Evolutionary conservation across 2,888 invertebrate genomes (phyloP), one percentile per base, ranked within the genome.

Genomic region (Pocota personata): DNA sequence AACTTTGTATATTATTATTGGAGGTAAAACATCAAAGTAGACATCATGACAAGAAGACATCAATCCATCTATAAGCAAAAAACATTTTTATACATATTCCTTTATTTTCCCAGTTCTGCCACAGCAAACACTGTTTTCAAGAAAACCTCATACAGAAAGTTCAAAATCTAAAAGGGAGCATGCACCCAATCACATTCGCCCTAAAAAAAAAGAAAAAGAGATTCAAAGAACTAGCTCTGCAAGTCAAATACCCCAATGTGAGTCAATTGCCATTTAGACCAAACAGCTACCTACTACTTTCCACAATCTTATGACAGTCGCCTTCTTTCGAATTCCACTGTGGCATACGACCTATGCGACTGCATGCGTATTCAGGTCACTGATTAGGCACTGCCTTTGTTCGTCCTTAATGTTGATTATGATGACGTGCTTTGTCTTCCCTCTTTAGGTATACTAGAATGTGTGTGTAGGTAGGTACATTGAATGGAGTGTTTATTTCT

Each of bases 241-340:
- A 43, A 46, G 43, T 72, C 24, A 60, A 21, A 50, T 50, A 10
- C 52, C 21, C 57, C n/a, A 5, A 35, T n/a, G 1, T 43, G 21
- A 40, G 27, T 43, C 55, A 52, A 55, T 76, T 69, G 75, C 24
- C 67, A 82, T 82, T 69, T 55, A 76, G 82, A 76, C 60, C 62
- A 69, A 69, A 73, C 32, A 21, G 12, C 24, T 21, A 27, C 12
- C 12, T 35, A 24, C 37, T 37, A 12, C 19, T 60, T 40, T 16
- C 32, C 60, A 32, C 37, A 57, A n/a, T 37, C 24, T 27, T n/a
- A 24, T 35, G 40, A 77, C 27, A 14, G 19, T 19, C 71, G 27
- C 16, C 57, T 16, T 48, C 48, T 14, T 16, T 46, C 27, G 58
- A 27, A 58, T 71, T 46, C 48, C n/a, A 4, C n/a, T 72, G 14